Evolutionary conservation across 2,113 vertebrate species (phyloP).

Genomic region (Agelaius phoeniceus): DNA sequence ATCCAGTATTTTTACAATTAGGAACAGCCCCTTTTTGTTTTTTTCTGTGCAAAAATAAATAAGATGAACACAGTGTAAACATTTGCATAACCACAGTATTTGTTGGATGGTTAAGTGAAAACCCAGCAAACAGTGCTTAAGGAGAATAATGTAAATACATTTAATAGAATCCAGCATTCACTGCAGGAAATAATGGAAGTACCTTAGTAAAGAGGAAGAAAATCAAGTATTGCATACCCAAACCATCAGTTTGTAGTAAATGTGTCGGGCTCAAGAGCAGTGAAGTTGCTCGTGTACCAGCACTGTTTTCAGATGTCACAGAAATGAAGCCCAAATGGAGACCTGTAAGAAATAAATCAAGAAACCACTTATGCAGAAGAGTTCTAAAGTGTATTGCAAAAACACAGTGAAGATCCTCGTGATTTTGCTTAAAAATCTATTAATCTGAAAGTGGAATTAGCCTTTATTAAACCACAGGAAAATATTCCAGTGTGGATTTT

Average conservation of each 20-base stretch:
- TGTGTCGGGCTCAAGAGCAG: not conserved
- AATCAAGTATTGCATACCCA: not conserved
- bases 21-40: not conserved
- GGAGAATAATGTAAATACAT: conserved; percentile 63
- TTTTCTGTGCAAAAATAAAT: conserved; percentile 31
- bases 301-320: not conserved
- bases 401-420: not conserved
- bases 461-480: conserved; percentile 4
- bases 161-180: conserved; percentile 43
- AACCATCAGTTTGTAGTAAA: not conserved
- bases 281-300: not conserved
- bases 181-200: not conserved
- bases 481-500: not conserved
- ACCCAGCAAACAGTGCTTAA: conserved; percentile 22
- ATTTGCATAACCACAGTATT: conserved; percentile 37
- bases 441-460: conserved; percentile 1
- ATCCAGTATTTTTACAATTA: conserved; percentile 18
- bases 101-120: conserved; percentile 39
- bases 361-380: not conserved
- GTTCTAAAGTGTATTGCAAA: not conserved
- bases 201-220: not conserved
- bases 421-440: conserved; percentile 32
- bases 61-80: conserved; percentile 45
- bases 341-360: not conserved
- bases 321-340: not conserved